Evolutionary conservation across 37 sponge, comb jelly and placozoan genomes (phyloP).

Genomic region (Spongilla lacustris): DNA sequence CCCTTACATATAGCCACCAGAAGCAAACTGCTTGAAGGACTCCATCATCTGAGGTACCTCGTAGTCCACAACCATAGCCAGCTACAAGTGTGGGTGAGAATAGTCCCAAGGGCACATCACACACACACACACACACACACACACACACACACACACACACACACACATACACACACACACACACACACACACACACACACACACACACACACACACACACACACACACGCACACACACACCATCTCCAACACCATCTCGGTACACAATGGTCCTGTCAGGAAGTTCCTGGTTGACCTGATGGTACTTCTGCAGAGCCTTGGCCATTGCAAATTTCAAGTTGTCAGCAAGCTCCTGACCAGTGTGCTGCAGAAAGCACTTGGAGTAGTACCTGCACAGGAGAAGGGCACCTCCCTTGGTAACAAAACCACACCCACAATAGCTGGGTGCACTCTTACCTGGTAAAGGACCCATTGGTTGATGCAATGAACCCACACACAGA

Average conservation of each 20-base stretch:
- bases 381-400: conserved; percentile 73
- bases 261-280: conserved; percentile 94
- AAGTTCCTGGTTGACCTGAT: conserved; percentile 65
- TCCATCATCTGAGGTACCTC: conserved; percentile 78
- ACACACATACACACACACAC: too few species aligned
- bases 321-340: conserved; percentile 79
- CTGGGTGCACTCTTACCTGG: conserved; percentile 52
- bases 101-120: not conserved
- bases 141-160: too few species aligned
- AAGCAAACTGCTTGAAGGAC: conserved; percentile 36
- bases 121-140: too few species aligned
- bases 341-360: conserved; percentile 90
- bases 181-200: conserved; percentile 21
- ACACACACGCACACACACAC: conserved; percentile 70
- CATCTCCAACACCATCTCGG: conserved; percentile 98
- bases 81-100: not conserved
- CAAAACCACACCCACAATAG: not conserved
- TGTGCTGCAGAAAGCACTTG: conserved; percentile 83
- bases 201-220: too few species aligned
- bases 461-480: conserved; percentile 80
- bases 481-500: conserved; percentile 94
- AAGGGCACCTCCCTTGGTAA: not conserved
- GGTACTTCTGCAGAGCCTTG: conserved; percentile 73
- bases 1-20: conserved; percentile 48
- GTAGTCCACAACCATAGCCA: conserved; percentile 67